Base-by-base conservation (phyloP, 2,113 vertebrate species). In the Nothobranchius kuhntae region DNA sequence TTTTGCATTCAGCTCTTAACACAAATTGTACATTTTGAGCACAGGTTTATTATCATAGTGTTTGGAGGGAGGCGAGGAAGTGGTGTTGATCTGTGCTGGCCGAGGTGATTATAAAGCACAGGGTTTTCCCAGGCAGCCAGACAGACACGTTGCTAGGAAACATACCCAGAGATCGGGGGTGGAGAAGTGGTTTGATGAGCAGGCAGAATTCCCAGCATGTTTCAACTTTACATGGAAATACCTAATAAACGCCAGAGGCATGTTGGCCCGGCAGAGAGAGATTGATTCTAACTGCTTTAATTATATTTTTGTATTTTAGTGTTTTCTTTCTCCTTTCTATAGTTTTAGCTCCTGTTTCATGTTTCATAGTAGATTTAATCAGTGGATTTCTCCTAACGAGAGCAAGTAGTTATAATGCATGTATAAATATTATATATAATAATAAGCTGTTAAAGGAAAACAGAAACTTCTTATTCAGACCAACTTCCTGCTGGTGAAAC, bases 131-230 rank as follows among this genome's bases (percentile, higher is more conserved):
- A 86, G 77, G 83, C 88, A 88, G 88, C 78, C 64, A 47, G 57
- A 61, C 59, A 83, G 73, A 85, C 72, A 84, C 73, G 89, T 92
- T 91, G 87, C 90, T 92, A 92, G 90, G 90, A 86, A 78, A 91
- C 90, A 67, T 80, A 77, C 81, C 83, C 72, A 57, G 77, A 81
- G 81, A 82, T 81, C 58, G 71, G 48, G 73, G 81, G 85, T 72
- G 83, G 82, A 79, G 75, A 65, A 47, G 61, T 61, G 70, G 75
- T 82, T 80, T 77, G 77, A 86, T 68, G 82, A 84, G 75, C 81
- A 78, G 48, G 73, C 58, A 86, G 78, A 75, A 71, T 82, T 87
- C 80, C 78, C 74, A 40, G 68, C 57, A 53, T 73, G 42, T 73
- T 76, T 74, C 58, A 53, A 57, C 60, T 63, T 72, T 73, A 69